Evolutionary conservation across 2,888 invertebrate genomes (phyloP).

Genomic region (Arrhopalites spinosus): DNA sequence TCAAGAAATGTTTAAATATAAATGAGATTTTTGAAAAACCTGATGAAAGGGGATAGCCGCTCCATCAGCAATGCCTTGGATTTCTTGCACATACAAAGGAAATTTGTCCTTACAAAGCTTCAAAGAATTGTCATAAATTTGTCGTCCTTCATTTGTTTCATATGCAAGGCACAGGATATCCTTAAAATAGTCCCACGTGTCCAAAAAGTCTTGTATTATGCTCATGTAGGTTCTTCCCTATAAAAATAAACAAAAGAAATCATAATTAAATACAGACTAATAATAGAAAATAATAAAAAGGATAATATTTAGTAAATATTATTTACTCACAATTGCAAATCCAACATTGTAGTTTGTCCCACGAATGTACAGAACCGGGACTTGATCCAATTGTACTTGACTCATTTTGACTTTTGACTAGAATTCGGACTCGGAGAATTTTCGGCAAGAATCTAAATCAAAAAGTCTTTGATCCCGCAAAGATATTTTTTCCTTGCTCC

Average conservation of each 20-base stretch:
- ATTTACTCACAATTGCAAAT: constrained; percentile 33
- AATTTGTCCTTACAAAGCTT: constrained; percentile 70
- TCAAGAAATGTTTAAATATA: neutral
- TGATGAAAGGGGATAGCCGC: constrained; percentile 80
- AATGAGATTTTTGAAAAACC: constrained; percentile 63
- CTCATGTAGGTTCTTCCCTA: constrained; percentile 80
- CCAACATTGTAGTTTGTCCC: constrained; percentile 27
- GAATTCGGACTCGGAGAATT: neutral
- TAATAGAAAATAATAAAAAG: neutral
- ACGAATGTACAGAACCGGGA: constrained; percentile 28
- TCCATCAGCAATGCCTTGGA: constrained; percentile 85
- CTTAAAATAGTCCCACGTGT: constrained; percentile 67
- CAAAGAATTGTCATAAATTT: constrained; percentile 76
- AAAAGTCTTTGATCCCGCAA: no score
- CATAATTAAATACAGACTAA: neutral
- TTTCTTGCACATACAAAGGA: constrained; percentile 81
- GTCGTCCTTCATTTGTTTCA: constrained; percentile 68
- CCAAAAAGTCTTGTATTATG: constrained; percentile 73
- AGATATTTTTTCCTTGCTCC: no score
- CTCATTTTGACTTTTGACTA: neutral
- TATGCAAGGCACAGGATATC: constrained; percentile 74
- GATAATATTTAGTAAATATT: no score
- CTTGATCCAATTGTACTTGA: constrained; percentile 9
- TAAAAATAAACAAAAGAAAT: neutral
- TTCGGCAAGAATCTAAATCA: no score